Conservation (phyloP, 2,797 vertebrate genomes). For the Anguilla pacifica region DNA sequence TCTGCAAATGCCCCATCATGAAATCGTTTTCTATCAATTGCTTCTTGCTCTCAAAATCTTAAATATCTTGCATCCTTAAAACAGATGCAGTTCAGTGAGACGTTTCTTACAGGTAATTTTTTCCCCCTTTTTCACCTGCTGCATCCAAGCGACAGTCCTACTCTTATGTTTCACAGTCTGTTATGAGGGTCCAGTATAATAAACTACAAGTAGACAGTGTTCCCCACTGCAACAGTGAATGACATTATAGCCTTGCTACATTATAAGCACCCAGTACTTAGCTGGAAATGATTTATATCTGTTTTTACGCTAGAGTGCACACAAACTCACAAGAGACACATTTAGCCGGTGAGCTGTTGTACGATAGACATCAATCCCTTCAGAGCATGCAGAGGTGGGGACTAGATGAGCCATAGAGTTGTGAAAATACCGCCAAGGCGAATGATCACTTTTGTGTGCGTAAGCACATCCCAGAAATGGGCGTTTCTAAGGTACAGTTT, state of each 20-base stretch:
- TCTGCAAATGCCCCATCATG: background rate
- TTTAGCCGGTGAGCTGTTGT: background rate
- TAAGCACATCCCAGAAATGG: background rate
- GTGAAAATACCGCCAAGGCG: background rate
- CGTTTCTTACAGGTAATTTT: too few species aligned
- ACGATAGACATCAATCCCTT: background rate
- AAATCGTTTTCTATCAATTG: background rate
- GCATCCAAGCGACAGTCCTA: background rate
- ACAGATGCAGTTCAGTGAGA: too few species aligned
- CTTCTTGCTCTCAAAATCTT: background rate
- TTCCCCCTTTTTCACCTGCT: background rate
- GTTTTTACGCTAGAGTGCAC: background rate
- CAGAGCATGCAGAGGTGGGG: background rate
- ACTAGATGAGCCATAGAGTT: background rate
- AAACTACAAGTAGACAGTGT: background rate
- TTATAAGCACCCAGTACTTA: background rate
- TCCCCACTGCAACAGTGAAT: background rate
- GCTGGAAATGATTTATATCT: background rate
- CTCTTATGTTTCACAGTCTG: background rate
- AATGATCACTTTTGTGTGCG: background rate
- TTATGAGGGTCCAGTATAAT: background rate
- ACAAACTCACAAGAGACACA: conserved; percentile 1
- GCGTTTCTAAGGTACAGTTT: background rate
- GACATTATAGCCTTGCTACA: background rate
- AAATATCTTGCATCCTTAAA: background rate